Evolutionary conservation across 2,888 invertebrate species (phyloP), one percentile per base, ranked within the genome.

Genomic region (Dioctria rufipes): DNA sequence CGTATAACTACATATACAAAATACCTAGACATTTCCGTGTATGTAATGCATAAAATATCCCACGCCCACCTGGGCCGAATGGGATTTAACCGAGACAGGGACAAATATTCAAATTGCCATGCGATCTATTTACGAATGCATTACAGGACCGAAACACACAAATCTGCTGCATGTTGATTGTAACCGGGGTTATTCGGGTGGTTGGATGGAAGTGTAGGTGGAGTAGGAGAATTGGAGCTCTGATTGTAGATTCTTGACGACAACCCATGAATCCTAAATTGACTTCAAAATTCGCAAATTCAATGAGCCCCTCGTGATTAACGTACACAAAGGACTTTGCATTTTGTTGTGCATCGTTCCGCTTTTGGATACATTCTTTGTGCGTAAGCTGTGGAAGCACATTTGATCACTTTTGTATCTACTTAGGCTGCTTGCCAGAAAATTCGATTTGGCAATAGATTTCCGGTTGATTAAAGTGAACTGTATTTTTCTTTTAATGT

Each of bases 91-190:
- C 73, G 11, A n/a, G 42, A 37, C 60, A 13, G 13, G 25, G 61
- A 61, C 73, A 73, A 73, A 73, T 73, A 73, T 73, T 73, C 73
- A 73, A 73, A 73, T 73, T 73, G 73, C 73, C 73, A 73, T 73
- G 60, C 73, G 60, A 73, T 73, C 73, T 73, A 73, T 60, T 73
- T 73, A 58, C 13, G 73, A 58, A 73, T 73, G 73, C 73, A 73
- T 73, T 73, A 58, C 58, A 42, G 60, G 42, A 13, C 60, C 73
- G 73, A 73, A 73, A 42, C 58, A 73, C 73, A 73, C 73, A 73
- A 73, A 73, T 73, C 69, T 73, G 73, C 39, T 58, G 73, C 58
- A 73, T 73, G 58, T 73, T 73, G 73, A 73, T 73, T 73, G 54
- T 42, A 25, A 25, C 25, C 25, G 25, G 25, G 25, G 25, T 25